A percentile compares a stretch with the other conserved stretches of the same genome.
phyloP scores from a whole-genome alignment of 2,797 vertebrate genomes.

The Myiotriccus ornatus region DNA sequence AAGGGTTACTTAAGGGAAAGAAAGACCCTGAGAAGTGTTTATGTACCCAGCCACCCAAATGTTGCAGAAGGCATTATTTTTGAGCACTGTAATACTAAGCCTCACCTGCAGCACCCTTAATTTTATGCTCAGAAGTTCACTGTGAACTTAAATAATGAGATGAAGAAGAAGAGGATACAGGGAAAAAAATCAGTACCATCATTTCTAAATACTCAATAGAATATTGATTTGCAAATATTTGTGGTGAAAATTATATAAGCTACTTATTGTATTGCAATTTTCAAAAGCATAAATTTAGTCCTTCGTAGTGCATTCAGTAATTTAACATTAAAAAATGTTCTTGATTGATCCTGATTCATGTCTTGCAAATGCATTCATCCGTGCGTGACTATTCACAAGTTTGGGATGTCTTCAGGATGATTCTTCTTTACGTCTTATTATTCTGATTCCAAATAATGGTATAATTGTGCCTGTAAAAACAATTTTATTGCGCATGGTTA shows the following conservation, averaged over 20 bases:
- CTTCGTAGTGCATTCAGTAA: not conserved
- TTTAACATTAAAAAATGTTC: not conserved
- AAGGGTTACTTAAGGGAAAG: not conserved
- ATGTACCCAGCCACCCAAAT: not conserved
- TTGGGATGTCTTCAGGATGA: not conserved
- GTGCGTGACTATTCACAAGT: not conserved
- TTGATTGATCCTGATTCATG: not conserved
- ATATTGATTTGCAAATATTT: not conserved
- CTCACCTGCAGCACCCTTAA: not conserved
- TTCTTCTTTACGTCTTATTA: not conserved
- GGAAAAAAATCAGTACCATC: not conserved
- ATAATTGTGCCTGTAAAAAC: not conserved
- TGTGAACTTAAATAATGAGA: not conserved
- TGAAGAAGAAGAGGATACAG: not conserved
- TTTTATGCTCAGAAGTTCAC: not conserved
- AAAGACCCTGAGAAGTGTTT: not conserved
- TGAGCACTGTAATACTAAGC: not conserved
- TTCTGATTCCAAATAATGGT: not conserved
- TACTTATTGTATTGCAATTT: rapidly evolving
- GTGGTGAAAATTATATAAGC: not conserved
- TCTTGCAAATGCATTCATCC: not conserved
- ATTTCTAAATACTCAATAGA: not conserved
- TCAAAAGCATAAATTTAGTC: not conserved
- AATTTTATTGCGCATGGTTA: not conserved
- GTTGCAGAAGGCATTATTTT: not conserved